phyloP scores from a whole-genome alignment of 2,113 vertebrate genomes.

The Arizona elegans region DNA sequence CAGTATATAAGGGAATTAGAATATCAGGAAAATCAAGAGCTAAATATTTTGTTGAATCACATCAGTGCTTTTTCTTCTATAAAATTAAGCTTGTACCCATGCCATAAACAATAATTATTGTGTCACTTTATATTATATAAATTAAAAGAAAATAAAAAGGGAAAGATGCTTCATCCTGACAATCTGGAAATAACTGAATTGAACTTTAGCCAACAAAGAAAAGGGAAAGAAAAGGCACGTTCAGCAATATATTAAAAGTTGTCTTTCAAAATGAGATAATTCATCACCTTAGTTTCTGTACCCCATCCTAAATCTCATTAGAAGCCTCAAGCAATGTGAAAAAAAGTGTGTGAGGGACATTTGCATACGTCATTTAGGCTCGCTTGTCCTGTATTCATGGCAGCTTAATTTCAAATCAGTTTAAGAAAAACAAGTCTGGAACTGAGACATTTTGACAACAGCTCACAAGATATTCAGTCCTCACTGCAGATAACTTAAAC shows the following conservation, averaged over 20 bases:
- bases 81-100: conserved; percentile 16
- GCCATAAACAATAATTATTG: conserved; percentile 29
- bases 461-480: not conserved
- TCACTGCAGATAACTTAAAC: not conserved
- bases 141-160: conserved; percentile 33
- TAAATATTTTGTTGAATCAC: conserved; percentile 13
- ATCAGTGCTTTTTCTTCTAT: not conserved
- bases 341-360: not conserved
- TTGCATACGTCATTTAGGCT: not conserved
- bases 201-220: not conserved
- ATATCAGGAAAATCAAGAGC: conserved; percentile 3
- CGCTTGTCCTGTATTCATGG: not conserved
- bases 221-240: not conserved
- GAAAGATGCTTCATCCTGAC: conserved; percentile 5
- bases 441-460: not conserved
- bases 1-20: not conserved
- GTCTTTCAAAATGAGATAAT: not conserved
- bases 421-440: not conserved
- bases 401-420: not conserved
- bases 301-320: not conserved
- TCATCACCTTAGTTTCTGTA: not conserved
- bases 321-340: not conserved
- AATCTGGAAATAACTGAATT: conserved; percentile 8
- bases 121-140: conserved; percentile 12
- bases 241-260: not conserved